Evolutionary conservation across 2,888 invertebrate species (phyloP).

Genomic region (Bembecia ichneumoniformis): DNA sequence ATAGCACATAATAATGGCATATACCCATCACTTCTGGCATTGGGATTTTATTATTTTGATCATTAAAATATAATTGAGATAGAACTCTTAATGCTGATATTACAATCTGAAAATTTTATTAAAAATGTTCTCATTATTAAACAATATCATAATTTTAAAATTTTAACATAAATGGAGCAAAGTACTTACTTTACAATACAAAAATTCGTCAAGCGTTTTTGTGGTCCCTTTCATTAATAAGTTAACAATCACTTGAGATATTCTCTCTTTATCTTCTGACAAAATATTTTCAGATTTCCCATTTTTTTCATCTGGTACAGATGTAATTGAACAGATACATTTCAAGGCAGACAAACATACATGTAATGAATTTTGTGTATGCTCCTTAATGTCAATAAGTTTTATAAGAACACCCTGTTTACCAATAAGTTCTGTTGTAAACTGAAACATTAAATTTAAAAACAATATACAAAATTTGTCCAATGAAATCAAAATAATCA

Average conservation of each 20-base stretch:
- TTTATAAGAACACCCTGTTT: slow-evolving; percentile 41
- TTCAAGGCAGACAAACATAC: slow-evolving; percentile 43
- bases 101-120: slow-evolving; percentile 49
- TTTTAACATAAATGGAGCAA: not conserved
- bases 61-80: slow-evolving; percentile 52
- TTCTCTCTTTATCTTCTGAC: slow-evolving; percentile 37
- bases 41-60: slow-evolving; percentile 30
- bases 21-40: slow-evolving; percentile 73
- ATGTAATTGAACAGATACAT: slow-evolving; percentile 37
- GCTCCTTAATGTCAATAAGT: slow-evolving; percentile 31
- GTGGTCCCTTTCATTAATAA: slow-evolving; percentile 44
- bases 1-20: slow-evolving; percentile 69
- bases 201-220: slow-evolving; percentile 50
- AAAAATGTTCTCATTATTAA: not conserved
- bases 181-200: slow-evolving; percentile 60
- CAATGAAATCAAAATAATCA: too few relatives aligned
- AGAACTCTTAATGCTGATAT: slow-evolving; percentile 56
- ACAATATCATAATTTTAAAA: not conserved
- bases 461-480: too few relatives aligned
- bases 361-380: slow-evolving; percentile 34
- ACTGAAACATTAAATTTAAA: slow-evolving; percentile 28
- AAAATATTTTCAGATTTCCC: slow-evolving; percentile 14
- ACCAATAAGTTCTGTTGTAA: slow-evolving; percentile 46
- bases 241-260: slow-evolving; percentile 45
- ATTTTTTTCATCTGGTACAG: slow-evolving; percentile 32